Base-by-base conservation (phyloP, 2,888 invertebrate genomes). In the Platerodrilus igneus region DNA sequence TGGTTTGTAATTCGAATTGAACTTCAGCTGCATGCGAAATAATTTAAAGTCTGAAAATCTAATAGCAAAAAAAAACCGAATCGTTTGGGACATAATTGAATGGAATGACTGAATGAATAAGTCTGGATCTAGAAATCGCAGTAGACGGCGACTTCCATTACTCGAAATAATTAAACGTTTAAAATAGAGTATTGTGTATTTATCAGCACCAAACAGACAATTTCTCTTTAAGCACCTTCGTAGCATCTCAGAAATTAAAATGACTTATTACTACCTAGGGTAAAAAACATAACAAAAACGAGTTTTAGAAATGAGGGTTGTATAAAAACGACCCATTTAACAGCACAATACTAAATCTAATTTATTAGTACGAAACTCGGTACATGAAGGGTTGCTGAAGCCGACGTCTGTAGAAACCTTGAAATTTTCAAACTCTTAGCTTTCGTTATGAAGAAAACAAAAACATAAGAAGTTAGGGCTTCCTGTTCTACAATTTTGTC, bases 141-240 rank as follows among this genome's bases (percentile, higher is more conserved):
- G 48, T 28, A 45, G 30, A 32, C 39, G 32, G 47, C 44, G 43
- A 46, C 49, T 53, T 51, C 51, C 52, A 50, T 51, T 50, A 52
- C 56, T 57, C 48, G 51, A 50, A 55, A 56, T 59, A 59, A 59
- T 59, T 59, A 58, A 59, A 59, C 57, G 57, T 56, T 58, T 54
- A 56, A 56, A 55, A 50, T 52, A 47, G 50, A 45, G 57, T 52
- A 57, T 57, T 58, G 57, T 59, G 56, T 57, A 59, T 57, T 59
- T 59, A 59, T 59, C 59, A 58, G 57, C 52, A 47, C 51, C 50
- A 57, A 59, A 55, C 59, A 59, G 59, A 56, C 57, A 49, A 51
- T 57, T 48, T 52, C 52, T 51, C 55, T 52, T 53, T 51, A 45
- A 38, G 37, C 50, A 49, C 53, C 52, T 52, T 45, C 48, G 44